Evolutionary conservation across 1,140 invertebrate genomes (phyloP), one percentile per base, ranked within the genome.

Genomic region (Brachionus paranguensis): DNA sequence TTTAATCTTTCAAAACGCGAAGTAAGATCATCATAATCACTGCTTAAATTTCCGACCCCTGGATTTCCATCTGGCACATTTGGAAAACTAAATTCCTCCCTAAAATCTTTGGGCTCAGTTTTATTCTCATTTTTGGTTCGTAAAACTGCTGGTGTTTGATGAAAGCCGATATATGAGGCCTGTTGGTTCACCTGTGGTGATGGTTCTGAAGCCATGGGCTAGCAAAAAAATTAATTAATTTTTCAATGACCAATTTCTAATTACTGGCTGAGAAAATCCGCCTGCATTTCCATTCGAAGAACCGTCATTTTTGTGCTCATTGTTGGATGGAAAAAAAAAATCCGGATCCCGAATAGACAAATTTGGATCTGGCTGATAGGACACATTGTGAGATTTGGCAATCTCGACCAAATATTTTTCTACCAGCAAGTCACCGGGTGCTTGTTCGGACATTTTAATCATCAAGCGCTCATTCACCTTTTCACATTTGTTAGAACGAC

Each of bases 21-120:
- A 85, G 95, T 95, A 43, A 98, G 91, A 88, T 97, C 95, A 88
- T 97, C 95, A 88, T 97, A 97, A 89, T 97, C 95, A 68, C 97
- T 95, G 85, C 96, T 94, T 55, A 10, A 12, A 33, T 78, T 17
- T 43, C 86, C 87, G 43, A 87, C 87, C 24, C 88, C 89, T 6
- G 85, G 78, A n/a, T 17, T 41, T 41, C 20, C 53, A 27, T 47
- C 33, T 14, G 84, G 84, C 12, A 55, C 84, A n/a, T 20, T 17
- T 24, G 84, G 45, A 17, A 83, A 74, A 68, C n/a, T 70, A 6
- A 79, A 24, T 53, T 74, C 45, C 3, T 68, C 53, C 14, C 24
- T n/a, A 81, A 37, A 37, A 33, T 17, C 43, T 14, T 24, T 50
- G 29, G 76, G 55, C 3, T 17, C 33, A 24, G 3, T n/a, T 68